phyloP scores from a whole-genome alignment of 2,113 vertebrate genomes.

The Rhea americana region DNA sequence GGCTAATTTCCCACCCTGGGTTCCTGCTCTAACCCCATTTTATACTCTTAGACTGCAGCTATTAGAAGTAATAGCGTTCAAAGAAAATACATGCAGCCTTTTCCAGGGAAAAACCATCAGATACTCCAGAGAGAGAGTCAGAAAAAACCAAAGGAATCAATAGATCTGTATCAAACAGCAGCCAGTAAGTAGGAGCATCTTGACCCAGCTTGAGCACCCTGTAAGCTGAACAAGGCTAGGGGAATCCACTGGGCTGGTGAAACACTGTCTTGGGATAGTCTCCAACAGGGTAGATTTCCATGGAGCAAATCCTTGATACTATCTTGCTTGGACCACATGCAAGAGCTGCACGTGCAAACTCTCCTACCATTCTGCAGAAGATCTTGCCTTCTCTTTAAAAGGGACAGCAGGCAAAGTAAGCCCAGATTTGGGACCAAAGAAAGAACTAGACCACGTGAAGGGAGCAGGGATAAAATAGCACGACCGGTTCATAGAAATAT shows the following conservation, averaged over 20 bases:
- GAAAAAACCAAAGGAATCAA: background rate
- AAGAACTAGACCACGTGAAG: background rate
- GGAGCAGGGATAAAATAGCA: background rate
- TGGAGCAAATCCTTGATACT: background rate
- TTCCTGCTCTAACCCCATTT: background rate
- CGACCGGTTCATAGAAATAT: background rate
- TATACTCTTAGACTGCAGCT: background rate
- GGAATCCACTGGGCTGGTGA: background rate
- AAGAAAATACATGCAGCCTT: background rate
- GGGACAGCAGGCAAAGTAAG: background rate
- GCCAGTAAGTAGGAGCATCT: background rate
- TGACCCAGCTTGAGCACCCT: background rate
- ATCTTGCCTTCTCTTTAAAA: background rate
- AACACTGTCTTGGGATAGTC: background rate
- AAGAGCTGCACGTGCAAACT: background rate
- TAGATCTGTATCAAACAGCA: background rate
- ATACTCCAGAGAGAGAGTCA: background rate
- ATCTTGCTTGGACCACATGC: background rate
- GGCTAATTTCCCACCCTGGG: background rate
- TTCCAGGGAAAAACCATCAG: background rate
- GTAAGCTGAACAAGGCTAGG: fast-evolving
- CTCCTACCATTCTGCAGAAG: background rate
- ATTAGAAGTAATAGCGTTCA: background rate
- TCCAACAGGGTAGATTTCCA: background rate
- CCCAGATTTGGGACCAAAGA: background rate